Evolutionary conservation across 1,140 invertebrate species (phyloP), one percentile per base, ranked within the genome.

Genomic region (Bicyclus anynana): DNA sequence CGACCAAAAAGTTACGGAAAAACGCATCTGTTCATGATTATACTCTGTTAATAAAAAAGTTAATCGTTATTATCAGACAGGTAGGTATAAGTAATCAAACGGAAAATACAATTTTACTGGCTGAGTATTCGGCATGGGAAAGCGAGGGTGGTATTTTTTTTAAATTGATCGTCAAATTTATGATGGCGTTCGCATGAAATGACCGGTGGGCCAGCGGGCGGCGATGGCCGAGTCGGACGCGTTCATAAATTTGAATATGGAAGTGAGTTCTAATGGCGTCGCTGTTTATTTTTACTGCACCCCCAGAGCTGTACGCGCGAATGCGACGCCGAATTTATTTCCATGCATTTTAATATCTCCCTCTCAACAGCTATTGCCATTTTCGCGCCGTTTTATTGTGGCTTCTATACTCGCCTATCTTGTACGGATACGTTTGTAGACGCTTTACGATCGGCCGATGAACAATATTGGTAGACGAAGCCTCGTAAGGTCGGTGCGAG

Each of bases 341-440:
- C 83, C 85, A 88, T 88, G 83, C 83, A 88, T 88, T 88, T 88
- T 88, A 88, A 88, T 88, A 88, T 88, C 85, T 82, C 83, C 85
- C 83, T 84, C 75, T 82, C 80, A 86, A 86, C 80, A 83, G 78
- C 82, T 87, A 80, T 83, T 83, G 84, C 80, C 80, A 77, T 86
- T 88, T 88, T 85, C 79, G 76, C 81, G 81, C 79, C 77, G 80
- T 86, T 86, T 84, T 84, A 80, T 85, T 84, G 75, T 76, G 68
- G 68, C 59, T 65, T 72, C 70, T 80, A 71, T 78, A 80, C 63
- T 55, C 53, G 54, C 13, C 29, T 66, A 50, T 53, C 18, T 57
- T 50, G 53, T 56, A 72, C 64, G 62, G 57, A 72, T 68, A 65
- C 50, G 61, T 77, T 12, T 74, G 72, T 74, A 74, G 72, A 61